These are phyloP conservation scores for Coenonympha arcania DNA, from an alignment of 2,888 invertebrate species.

Conservation along the genomic window DNA sequence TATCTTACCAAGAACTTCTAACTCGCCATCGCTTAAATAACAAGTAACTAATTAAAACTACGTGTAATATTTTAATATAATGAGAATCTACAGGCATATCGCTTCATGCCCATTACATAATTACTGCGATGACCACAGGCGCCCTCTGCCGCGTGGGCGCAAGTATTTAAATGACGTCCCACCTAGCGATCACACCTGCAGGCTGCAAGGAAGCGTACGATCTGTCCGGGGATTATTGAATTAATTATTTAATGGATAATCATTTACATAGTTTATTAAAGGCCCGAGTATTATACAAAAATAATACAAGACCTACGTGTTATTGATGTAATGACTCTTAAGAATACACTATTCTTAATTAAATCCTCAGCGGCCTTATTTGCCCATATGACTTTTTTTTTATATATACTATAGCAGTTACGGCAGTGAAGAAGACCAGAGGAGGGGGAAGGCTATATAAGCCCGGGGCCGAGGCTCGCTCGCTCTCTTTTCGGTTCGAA, in stretches of 20 bases:
- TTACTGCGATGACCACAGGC: slow-evolving; percentile 19
- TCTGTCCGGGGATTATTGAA: slow-evolving; percentile 5
- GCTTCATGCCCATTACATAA: slow-evolving; percentile 19
- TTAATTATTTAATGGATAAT: slow-evolving; percentile 6
- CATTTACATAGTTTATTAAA: background rate
- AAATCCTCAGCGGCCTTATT: too few relatives aligned
- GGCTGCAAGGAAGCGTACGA: slow-evolving; percentile 10
- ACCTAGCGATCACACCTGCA: slow-evolving; percentile 16
- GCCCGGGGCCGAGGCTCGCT: too few relatives aligned
- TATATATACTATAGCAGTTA: too few relatives aligned
- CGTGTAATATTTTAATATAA: slow-evolving; percentile 16
- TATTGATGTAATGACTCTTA: background rate
- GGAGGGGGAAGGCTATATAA: too few relatives aligned
- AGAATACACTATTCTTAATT: too few relatives aligned
- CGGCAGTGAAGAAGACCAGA: too few relatives aligned
- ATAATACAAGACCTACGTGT: background rate
- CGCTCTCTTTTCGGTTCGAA: too few relatives aligned
- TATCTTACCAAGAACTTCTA: too few relatives aligned
- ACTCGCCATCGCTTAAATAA: too few relatives aligned
- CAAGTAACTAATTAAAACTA: too few relatives aligned
- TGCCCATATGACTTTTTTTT: too few relatives aligned
- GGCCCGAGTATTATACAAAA: background rate
- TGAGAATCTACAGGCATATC: slow-evolving; percentile 16
- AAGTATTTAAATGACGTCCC: slow-evolving; percentile 14
- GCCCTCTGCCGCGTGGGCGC: slow-evolving; percentile 12